Percentiles rank a stretch among this genome's conserved stretches.
phyloP scores from a whole-genome alignment of 2,113 vertebrate genomes.

The Thryonomys swinderianus region DNA sequence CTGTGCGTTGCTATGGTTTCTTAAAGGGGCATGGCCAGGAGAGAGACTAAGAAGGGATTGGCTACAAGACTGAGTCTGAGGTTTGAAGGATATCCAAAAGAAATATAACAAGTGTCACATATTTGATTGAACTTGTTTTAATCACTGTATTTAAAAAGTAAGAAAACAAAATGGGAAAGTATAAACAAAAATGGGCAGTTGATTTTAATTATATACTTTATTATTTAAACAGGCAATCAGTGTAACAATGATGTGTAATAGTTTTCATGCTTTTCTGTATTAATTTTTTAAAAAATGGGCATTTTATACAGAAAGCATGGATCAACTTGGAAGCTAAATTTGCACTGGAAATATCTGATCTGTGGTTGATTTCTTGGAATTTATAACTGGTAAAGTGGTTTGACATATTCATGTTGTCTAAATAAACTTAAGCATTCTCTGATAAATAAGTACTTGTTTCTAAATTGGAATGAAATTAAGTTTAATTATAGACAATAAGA shows the following conservation, averaged over 20 bases:
- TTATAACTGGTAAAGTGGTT: neutral
- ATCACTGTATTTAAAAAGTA: neutral
- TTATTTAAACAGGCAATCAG: neutral
- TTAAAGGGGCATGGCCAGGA: no score
- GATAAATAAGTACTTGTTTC: neutral
- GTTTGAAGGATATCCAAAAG: neutral
- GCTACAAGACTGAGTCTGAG: neutral
- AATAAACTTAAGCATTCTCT: neutral
- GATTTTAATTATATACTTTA: conserved; percentile 14
- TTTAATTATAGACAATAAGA: neutral
- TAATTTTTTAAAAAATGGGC: neutral
- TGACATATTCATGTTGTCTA: neutral
- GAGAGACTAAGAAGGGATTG: no score
- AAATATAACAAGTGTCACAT: neutral
- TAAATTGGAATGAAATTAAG: neutral
- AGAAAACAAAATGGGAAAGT: neutral
- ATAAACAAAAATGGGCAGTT: neutral
- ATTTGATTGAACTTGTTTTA: neutral
- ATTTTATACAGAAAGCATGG: neutral
- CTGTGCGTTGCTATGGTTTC: no score
- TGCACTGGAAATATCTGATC: neutral
- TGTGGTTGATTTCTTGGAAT: conserved; percentile 19
- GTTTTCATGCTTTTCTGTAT: neutral
- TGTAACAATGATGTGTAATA: neutral
- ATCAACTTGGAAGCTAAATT: neutral